phyloP scores from a whole-genome alignment of 2,797 vertebrate genomes.

The Distichodus sexfasciatus region DNA sequence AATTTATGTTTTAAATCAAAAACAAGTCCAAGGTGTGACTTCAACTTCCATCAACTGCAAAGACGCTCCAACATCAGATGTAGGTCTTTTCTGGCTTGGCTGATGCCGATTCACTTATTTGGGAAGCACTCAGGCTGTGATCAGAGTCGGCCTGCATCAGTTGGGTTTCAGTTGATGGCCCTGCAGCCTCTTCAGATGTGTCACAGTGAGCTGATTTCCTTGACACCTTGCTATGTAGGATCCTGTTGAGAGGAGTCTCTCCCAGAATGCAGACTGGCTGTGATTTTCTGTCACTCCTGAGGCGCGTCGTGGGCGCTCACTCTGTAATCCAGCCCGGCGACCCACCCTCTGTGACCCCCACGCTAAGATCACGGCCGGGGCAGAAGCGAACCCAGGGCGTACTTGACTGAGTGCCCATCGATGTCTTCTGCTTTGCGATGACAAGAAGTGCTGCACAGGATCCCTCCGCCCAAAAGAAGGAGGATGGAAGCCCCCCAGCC shows the following conservation, averaged over 20 bases:
- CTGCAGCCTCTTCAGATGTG: conserved; percentile 58
- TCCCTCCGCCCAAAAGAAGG: conserved; percentile 78
- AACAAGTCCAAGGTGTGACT: not conserved
- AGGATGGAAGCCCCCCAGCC: conserved; percentile 82
- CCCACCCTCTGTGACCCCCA: too few species aligned
- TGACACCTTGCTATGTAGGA: conserved; percentile 54
- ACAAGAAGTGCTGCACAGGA: conserved; percentile 78
- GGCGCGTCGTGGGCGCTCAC: conserved; percentile 62
- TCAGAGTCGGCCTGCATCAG: conserved; percentile 54
- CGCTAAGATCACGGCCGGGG: too few species aligned
- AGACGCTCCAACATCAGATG: conserved; percentile 47
- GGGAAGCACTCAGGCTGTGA: conserved; percentile 33
- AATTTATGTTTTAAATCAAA: not conserved
- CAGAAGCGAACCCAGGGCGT: too few species aligned
- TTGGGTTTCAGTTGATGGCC: conserved; percentile 63
- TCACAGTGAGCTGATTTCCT: conserved; percentile 66
- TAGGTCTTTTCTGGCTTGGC: conserved; percentile 63
- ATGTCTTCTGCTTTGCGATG: conserved; percentile 38
- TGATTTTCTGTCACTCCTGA: conserved; percentile 42
- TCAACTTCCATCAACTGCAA: not conserved
- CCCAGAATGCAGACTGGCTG: conserved; percentile 10
- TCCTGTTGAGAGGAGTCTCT: conserved; percentile 44
- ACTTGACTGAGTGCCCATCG: conserved; percentile 65
- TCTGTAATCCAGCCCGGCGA: too few species aligned
- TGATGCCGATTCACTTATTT: conserved; percentile 41